phyloP scores from a whole-genome alignment of 2,888 invertebrate species.

The Philhelius pedissequus region DNA sequence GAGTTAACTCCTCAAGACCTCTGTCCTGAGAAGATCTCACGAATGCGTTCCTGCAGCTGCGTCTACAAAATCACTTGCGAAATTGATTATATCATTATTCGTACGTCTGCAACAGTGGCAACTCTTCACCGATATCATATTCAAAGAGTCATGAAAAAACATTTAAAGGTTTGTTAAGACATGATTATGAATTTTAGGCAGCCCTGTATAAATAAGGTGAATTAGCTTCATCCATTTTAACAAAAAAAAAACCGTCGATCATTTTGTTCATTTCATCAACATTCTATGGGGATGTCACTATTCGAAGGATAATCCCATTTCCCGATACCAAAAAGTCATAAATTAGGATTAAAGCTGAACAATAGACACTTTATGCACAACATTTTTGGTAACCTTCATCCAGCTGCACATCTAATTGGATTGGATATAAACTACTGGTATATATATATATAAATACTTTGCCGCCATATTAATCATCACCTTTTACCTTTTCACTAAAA shows the following conservation, averaged over 20 bases:
- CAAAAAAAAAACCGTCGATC: not conserved
- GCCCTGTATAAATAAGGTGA: too few species aligned
- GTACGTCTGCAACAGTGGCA: too few species aligned
- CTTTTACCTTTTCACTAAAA: conserved; percentile 23
- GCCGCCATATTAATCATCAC: conserved; percentile 58
- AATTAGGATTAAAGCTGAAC: conserved; percentile 56
- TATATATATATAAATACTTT: not conserved
- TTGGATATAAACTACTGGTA: not conserved
- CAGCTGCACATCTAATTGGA: conserved; percentile 61
- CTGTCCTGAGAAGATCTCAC: too few species aligned
- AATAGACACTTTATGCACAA: not conserved
- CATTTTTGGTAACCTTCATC: conserved; percentile 3
- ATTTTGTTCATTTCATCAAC: conserved; percentile 30
- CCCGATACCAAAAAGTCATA: conserved; percentile 51
- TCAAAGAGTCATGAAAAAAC: too few species aligned
- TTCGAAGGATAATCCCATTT: conserved; percentile 55
- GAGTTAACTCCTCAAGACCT: too few species aligned
- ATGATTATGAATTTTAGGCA: too few species aligned
- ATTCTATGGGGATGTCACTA: conserved; percentile 50
- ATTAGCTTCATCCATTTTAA: too few species aligned
- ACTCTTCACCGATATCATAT: too few species aligned
- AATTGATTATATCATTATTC: too few species aligned
- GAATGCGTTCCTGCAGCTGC: too few species aligned
- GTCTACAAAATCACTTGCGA: too few species aligned
- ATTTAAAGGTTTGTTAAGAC: too few species aligned